A percentile compares a stretch with the other conserved stretches of the same genome.
These are phyloP conservation scores for Erynnis tages DNA, from an alignment of 2,888 invertebrate species.

Conservation along the genomic window DNA sequence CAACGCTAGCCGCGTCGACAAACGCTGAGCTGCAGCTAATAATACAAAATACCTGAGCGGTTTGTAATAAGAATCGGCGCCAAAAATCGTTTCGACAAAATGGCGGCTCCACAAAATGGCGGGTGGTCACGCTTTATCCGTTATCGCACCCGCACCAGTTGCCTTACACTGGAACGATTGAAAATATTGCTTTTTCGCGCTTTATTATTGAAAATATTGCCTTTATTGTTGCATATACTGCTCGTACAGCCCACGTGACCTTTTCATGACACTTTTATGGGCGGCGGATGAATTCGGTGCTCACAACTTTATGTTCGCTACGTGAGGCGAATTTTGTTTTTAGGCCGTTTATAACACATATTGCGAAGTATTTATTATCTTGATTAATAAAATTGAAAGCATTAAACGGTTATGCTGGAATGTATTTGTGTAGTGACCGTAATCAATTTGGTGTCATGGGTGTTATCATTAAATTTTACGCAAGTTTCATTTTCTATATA, in stretches of 20 bases:
- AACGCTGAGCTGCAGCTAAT: no score
- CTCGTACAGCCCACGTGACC: conserved; percentile 16
- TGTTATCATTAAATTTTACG: no score
- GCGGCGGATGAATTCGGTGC: conserved; percentile 9
- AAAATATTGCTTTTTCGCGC: conserved; percentile 17
- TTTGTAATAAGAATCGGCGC: not conserved
- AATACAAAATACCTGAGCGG: no score
- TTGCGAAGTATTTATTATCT: conserved; percentile 3
- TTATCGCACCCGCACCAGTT: conserved; percentile 11
- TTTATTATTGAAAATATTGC: conserved; percentile 24
- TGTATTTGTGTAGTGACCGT: no score
- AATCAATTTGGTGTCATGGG: no score
- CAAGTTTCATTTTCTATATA: no score
- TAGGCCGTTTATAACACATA: not conserved
- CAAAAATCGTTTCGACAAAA: conserved; percentile 5
- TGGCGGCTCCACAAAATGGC: conserved; percentile 16
- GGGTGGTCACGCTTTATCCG: conserved; percentile 19
- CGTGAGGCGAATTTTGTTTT: conserved; percentile 18
- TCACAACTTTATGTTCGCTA: conserved; percentile 10
- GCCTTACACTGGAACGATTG: conserved; percentile 17
- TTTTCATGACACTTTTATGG: conserved; percentile 24
- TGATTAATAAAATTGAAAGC: conserved; percentile 1
- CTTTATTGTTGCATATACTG: conserved; percentile 23
- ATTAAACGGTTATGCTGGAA: no score
- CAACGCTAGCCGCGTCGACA: no score